Evolutionary conservation across 2,888 invertebrate genomes (phyloP), one percentile per base, ranked within the genome.

Genomic region (Acheta domesticus): DNA sequence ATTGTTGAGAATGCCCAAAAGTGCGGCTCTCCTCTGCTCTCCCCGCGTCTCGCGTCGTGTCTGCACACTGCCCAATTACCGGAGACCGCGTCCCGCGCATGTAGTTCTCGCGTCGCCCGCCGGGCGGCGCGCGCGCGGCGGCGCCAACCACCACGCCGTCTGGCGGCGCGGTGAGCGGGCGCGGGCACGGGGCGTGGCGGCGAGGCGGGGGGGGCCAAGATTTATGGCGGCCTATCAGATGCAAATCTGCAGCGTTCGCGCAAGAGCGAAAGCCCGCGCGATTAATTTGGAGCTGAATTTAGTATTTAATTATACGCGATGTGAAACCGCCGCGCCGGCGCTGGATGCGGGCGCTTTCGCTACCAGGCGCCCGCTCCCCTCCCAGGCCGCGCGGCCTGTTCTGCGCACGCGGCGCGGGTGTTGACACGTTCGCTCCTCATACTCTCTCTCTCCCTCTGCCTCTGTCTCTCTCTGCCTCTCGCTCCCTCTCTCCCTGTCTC

Each of bases 261-360:
- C 14, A n/a, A 14, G 62, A 62, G 16, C 62, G 62, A 62, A 62
- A 14, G 62, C 16, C 14, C 62, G 4, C 14, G 16, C 14, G 62
- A 62, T 62, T 62, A 62, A 62, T 62, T 62, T 62, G 62, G 62
- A 62, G n/a, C 16, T 14, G 62, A 62, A 62, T 62, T 62, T 62
- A 19, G 62, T 62, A 62, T 62, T 62, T 62, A 62, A 62, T 62
- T 62, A 62, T 62, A 62, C 62, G 62, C 62, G 62, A 62, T n/a
- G 62, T 36, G n/a, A 62, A 19, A 62, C 62, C 8, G 62, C 16
- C 62, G 62, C 5, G 62, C 5, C 62, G 14, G 62, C 23, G 62
- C 62, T 11, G 36, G 36, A 36, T 36, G 5, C 11, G 36, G 36
- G 36, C 36, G 36, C 8, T 36, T 36, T 36, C 36, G 36, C 36